These are phyloP conservation scores for Verasper variegatus DNA, from an alignment of 2,113 vertebrate species.

Conservation along the genomic window DNA sequence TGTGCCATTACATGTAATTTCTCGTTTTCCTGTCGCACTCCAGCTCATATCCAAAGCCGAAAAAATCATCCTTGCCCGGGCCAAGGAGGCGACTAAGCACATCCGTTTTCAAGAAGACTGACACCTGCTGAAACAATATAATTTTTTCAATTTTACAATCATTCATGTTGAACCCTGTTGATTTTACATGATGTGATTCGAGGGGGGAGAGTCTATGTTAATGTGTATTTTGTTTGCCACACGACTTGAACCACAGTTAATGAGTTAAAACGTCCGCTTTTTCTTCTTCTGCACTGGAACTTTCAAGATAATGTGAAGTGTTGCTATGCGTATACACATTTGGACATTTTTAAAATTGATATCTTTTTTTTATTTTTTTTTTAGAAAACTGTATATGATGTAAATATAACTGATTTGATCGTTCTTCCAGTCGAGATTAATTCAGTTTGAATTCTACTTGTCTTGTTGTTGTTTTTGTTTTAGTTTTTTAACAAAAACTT, in stretches of 20 bases:
- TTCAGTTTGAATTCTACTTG: slow-evolving; percentile 9
- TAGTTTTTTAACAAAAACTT: too few species aligned
- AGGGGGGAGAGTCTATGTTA: background rate
- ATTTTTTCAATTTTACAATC: background rate
- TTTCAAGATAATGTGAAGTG: background rate
- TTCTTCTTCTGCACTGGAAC: slow-evolving; percentile 46
- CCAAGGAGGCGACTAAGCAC: slow-evolving; percentile 90
- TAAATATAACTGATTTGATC: slow-evolving; percentile 57
- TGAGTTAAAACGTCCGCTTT: slow-evolving; percentile 2
- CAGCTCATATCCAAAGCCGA: slow-evolving; percentile 96
- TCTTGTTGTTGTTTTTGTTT: slow-evolving; percentile 31
- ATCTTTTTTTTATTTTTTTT: slow-evolving; percentile 9
- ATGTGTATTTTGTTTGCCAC: background rate
- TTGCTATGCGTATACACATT: slow-evolving; percentile 16
- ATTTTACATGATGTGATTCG: background rate
- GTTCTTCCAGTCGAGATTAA: slow-evolving; percentile 16
- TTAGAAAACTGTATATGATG: slow-evolving; percentile 52
- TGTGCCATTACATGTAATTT: slow-evolving; percentile 8
- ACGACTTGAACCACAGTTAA: background rate
- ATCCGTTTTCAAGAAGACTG: slow-evolving; percentile 90
- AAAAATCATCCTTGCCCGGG: slow-evolving; percentile 89
- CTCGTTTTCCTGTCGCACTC: slow-evolving; percentile 55
- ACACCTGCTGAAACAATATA: slow-evolving; percentile 23
- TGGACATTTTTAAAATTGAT: slow-evolving; percentile 1
- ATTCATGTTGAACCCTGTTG: too few species aligned